phyloP scores from a whole-genome alignment of 2,797 vertebrate genomes.

The Yasuhikotakia modesta region DNA sequence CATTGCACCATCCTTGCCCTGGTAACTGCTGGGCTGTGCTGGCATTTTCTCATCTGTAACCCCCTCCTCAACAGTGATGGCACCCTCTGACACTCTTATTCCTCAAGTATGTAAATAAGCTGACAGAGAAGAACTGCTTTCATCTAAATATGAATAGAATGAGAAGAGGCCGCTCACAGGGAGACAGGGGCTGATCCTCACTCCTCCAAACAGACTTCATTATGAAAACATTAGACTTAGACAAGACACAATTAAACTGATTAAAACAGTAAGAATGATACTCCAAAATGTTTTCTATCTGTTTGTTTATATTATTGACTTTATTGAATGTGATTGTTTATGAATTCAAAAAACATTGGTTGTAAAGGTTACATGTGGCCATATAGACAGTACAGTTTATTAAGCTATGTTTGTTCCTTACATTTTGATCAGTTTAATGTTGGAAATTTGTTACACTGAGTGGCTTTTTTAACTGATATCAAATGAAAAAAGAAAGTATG shows the following conservation, averaged over 20 bases:
- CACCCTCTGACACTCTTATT: conserved; percentile 63
- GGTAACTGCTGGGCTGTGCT: conserved; percentile 77
- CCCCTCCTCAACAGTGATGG: conserved; percentile 63
- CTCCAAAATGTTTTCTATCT: not conserved
- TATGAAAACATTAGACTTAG: conserved; percentile 59
- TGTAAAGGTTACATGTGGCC: no score
- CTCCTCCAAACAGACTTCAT: conserved; percentile 55
- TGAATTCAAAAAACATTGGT: not conserved
- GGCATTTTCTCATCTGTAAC: conserved; percentile 72
- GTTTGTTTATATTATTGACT: not conserved
- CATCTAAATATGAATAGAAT: conserved; percentile 67
- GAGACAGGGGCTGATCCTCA: conserved; percentile 30
- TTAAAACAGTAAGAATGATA: conserved; percentile 54
- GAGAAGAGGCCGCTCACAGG: conserved; percentile 53
- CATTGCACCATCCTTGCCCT: conserved; percentile 76
- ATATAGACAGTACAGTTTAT: no score
- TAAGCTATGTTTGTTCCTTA: no score
- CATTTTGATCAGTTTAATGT: no score
- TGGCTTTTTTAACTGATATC: no score
- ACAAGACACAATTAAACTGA: conserved; percentile 54
- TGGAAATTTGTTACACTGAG: no score
- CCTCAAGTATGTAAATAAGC: conserved; percentile 64
- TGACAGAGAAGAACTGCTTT: conserved; percentile 62
- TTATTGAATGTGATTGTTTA: not conserved
- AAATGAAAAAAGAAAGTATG: no score